phyloP scores from a whole-genome alignment of 1,140 invertebrate species.

The Nylanderia fulva region DNA sequence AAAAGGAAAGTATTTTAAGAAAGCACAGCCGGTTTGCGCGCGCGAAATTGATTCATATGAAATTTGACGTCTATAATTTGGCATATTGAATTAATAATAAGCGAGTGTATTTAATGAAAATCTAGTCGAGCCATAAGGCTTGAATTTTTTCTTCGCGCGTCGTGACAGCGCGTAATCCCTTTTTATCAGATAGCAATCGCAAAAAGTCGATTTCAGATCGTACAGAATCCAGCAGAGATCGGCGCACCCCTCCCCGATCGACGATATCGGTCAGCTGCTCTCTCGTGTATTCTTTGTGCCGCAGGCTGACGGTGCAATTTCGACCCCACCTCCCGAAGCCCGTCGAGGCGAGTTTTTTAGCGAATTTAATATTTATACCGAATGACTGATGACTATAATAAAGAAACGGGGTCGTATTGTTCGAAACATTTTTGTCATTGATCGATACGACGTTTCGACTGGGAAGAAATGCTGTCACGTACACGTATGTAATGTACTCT shows the following conservation, averaged over 20 bases:
- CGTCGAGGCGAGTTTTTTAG: conserved; percentile 82
- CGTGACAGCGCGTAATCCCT: conserved; percentile 41
- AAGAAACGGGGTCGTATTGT: conserved; percentile 84
- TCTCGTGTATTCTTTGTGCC: conserved; percentile 80
- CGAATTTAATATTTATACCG: conserved; percentile 86
- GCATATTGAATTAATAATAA: not conserved
- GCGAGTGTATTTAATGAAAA: conserved; percentile 18
- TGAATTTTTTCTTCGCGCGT: conserved; percentile 6
- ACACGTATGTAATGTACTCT: too few species aligned
- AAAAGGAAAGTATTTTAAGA: not conserved
- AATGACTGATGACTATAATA: conserved; percentile 86
- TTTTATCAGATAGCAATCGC: conserved; percentile 53
- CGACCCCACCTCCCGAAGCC: conserved; percentile 76
- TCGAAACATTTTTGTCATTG: conserved; percentile 85
- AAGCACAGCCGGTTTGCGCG: not conserved
- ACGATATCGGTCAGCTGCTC: conserved; percentile 83
- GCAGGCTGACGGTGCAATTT: conserved; percentile 84
- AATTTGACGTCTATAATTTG: not conserved
- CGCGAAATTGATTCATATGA: not conserved
- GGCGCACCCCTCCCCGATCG: conserved; percentile 69
- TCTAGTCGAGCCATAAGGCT: not conserved
- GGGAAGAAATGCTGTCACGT: conserved; percentile 61
- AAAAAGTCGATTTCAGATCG: conserved; percentile 61
- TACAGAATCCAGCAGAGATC: conserved; percentile 63
- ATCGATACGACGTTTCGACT: conserved; percentile 80